Evolutionary conservation across 2,113 vertebrate species (phyloP).

Genomic region (Anseranas semipalmata): DNA sequence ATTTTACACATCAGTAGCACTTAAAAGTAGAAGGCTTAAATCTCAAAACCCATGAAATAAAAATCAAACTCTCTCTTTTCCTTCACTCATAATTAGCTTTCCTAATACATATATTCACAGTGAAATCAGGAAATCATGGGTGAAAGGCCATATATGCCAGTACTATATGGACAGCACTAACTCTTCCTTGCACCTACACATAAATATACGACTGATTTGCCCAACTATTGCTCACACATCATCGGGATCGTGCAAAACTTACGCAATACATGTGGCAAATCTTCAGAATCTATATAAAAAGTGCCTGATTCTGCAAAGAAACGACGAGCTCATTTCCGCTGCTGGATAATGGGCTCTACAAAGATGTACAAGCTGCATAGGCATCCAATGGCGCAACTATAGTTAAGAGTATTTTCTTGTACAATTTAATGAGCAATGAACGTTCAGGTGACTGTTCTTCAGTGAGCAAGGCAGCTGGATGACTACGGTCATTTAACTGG

Average conservation of each 20-base stretch:
- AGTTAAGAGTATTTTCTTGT: constrained; percentile 19
- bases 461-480: neutral
- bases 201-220: rapidly evolving
- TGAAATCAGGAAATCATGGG: neutral
- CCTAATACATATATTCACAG: neutral
- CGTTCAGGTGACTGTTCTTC: neutral
- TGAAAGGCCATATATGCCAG: neutral
- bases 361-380: neutral
- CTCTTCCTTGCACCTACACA: neutral
- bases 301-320: neutral
- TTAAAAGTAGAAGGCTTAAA: neutral
- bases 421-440: constrained; percentile 26
- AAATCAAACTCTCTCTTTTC: neutral
- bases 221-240: neutral
- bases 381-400: neutral
- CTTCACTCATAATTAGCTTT: neutral
- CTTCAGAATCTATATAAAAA: neutral
- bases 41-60: neutral
- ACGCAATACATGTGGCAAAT: neutral
- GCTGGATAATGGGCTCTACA: neutral
- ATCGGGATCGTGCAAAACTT: rapidly evolving
- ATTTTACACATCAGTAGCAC: neutral
- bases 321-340: neutral
- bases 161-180: neutral
- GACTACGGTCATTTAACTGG: neutral